These are phyloP conservation scores for Sternarchorhynchus goeldii DNA, from an alignment of 2,797 vertebrate species.

Conservation along the genomic window DNA sequence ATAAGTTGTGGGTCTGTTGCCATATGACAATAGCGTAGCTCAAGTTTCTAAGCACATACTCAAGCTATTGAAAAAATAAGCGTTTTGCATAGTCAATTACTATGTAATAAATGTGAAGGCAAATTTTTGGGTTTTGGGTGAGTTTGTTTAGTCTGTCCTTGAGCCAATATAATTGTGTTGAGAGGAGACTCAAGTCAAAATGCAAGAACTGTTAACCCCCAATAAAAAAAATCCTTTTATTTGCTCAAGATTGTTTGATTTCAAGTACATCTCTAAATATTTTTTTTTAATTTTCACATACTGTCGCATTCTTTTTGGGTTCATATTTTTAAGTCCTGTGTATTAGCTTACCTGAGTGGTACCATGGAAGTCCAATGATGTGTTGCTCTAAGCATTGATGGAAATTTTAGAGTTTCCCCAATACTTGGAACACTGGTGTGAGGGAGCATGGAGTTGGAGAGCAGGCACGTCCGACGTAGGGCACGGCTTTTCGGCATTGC, in stretches of 20 bases:
- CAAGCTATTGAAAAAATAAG: slow-evolving; percentile 40
- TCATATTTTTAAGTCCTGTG: not conserved
- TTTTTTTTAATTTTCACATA: too few species aligned
- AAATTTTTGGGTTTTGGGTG: too few species aligned
- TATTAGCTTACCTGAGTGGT: slow-evolving; percentile 67
- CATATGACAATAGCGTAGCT: slow-evolving; percentile 48
- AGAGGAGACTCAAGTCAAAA: not conserved
- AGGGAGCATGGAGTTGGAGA: slow-evolving; percentile 55
- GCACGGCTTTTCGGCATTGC: slow-evolving; percentile 44
- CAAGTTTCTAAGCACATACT: slow-evolving; percentile 53
- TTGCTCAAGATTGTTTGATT: too few species aligned
- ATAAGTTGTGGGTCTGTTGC: slow-evolving; percentile 36
- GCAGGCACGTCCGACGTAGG: slow-evolving; percentile 55
- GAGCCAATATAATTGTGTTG: not conserved
- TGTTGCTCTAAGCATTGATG: slow-evolving; percentile 59
- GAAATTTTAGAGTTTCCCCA: slow-evolving; percentile 65
- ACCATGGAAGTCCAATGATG: slow-evolving; percentile 55
- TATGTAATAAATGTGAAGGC: slow-evolving; percentile 41
- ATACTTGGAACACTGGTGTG: slow-evolving; percentile 24
- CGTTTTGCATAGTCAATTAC: not conserved
- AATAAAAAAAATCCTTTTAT: too few species aligned
- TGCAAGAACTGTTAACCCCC: too few species aligned
- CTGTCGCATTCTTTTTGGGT: too few species aligned
- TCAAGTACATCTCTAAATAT: too few species aligned
- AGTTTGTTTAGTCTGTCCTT: not conserved